Percentiles rank a stretch among this genome's conserved stretches.
Evolutionary conservation across 2,888 invertebrate genomes (phyloP).

Genomic region (Pachydiplax longipennis): DNA sequence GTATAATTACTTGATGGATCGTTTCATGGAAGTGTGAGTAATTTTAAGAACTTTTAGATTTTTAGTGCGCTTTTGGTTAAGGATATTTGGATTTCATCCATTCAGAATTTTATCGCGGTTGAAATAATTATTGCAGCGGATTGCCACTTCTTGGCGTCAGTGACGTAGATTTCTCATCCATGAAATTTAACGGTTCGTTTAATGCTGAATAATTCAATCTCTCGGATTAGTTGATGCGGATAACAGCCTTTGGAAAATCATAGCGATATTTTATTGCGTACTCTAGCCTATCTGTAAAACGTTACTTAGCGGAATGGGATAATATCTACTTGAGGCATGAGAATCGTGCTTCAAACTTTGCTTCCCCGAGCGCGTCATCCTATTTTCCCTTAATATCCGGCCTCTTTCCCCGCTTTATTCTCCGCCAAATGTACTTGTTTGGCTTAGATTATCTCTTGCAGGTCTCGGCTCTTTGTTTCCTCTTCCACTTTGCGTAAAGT

Average conservation of each 20-base stretch:
- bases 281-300: slow-evolving; percentile 5
- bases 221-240: not conserved
- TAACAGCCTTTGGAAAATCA: not conserved
- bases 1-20: no score
- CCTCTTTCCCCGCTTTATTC: not conserved
- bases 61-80: no score
- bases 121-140: no score
- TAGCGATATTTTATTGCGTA: not conserved
- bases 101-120: no score
- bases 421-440: slow-evolving; percentile 6
- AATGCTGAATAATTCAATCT: not conserved
- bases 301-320: not conserved
- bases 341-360: not conserved
- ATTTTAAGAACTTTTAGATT: no score
- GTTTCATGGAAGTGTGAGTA: no score
- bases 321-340: not conserved
- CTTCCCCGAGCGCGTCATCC: slow-evolving; percentile 23
- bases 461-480: slow-evolving; percentile 2
- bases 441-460: not conserved
- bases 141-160: no score
- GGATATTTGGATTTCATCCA: no score
- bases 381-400: not conserved
- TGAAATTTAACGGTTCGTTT: not conserved
- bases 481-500: not conserved
- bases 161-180: no score